Percentiles rank a stretch among this genome's conserved stretches.
These are phyloP conservation scores for Percopsis omiscomaycus DNA, from an alignment of 2,797 vertebrate species.

Conservation along the genomic window DNA sequence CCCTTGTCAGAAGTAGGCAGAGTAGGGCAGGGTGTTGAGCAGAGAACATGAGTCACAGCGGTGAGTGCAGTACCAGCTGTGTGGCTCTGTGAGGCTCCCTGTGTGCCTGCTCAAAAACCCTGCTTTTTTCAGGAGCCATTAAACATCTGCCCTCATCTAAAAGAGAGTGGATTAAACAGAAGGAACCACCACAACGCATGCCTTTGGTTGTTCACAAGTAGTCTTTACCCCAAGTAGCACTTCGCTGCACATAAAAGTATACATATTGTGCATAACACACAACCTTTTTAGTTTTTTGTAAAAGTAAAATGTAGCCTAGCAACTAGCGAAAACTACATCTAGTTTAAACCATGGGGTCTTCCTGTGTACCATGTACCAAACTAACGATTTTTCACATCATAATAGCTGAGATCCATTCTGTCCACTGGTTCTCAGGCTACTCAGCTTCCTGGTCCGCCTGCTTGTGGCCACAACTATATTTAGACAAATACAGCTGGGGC, in stretches of 20 bases:
- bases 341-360: constrained; percentile 19
- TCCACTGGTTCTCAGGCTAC: constrained; percentile 42
- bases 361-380: constrained; percentile 5
- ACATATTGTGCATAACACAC: too few relatives aligned
- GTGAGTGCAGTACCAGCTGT: constrained; percentile 35
- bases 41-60: constrained; percentile 45
- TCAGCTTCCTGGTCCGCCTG: constrained; percentile 41
- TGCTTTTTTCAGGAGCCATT: constrained; percentile 28
- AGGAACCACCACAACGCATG: not conserved
- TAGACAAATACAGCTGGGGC: constrained; percentile 49
- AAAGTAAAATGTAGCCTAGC: not conserved
- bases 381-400: constrained; percentile 17
- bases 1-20: constrained; percentile 40
- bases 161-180: constrained; percentile 18
- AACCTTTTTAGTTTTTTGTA: too few relatives aligned
- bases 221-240: not conserved
- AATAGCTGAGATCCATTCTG: constrained; percentile 41
- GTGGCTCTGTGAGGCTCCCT: constrained; percentile 31
- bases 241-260: too few relatives aligned
- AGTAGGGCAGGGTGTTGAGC: constrained; percentile 38
- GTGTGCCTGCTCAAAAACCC: constrained; percentile 17
- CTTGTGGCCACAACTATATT: constrained; percentile 48
- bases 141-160: constrained; percentile 37
- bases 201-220: constrained; percentile 4
- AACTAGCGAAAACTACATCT: constrained; percentile 3